Conservation (phyloP, 2,113 vertebrate species). For the Chroicocephalus ridibundus region DNA sequence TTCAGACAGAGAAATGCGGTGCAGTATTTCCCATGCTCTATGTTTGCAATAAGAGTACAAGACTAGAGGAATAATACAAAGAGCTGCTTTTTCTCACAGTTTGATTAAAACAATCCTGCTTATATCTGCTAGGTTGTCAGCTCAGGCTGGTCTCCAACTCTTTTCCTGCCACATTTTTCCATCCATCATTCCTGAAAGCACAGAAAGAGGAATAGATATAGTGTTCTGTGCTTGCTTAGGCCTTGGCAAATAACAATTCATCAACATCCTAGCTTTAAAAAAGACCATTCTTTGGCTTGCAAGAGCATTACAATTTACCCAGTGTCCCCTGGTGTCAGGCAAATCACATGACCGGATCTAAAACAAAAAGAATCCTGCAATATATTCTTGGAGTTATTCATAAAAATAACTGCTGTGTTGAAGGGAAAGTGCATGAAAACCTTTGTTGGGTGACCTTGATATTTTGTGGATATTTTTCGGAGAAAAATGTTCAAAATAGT, state of each 20-base stretch:
- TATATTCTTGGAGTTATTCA: constrained; percentile 60
- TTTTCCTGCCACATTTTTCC: constrained; percentile 51
- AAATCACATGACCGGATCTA: constrained; percentile 59
- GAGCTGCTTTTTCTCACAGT: constrained; percentile 35
- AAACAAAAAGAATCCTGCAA: constrained; percentile 58
- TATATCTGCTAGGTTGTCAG: constrained; percentile 48
- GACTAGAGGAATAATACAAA: constrained; percentile 26
- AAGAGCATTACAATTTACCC: constrained; percentile 69
- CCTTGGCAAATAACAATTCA: constrained; percentile 73
- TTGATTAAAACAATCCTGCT: constrained; percentile 46
- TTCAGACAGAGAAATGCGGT: not conserved
- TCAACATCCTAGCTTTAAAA: constrained; percentile 71
- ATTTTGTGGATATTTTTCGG: not conserved
- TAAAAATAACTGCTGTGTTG: constrained; percentile 53
- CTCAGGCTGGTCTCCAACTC: constrained; percentile 26
- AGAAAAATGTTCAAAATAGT: not conserved
- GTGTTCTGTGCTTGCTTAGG: constrained; percentile 74
- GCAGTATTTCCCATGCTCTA: not conserved
- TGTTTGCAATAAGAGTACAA: constrained; percentile 7
- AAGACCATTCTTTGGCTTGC: constrained; percentile 59
- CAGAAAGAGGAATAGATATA: constrained; percentile 59
- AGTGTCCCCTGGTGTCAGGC: constrained; percentile 60
- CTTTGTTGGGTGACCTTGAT: constrained; percentile 29
- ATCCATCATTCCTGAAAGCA: constrained; percentile 61
- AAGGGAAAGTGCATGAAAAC: constrained; percentile 22